A percentile compares a stretch with the other conserved stretches of the same genome.
Conservation (phyloP, 2,113 vertebrate genomes). For the Ellobius talpinus region DNA sequence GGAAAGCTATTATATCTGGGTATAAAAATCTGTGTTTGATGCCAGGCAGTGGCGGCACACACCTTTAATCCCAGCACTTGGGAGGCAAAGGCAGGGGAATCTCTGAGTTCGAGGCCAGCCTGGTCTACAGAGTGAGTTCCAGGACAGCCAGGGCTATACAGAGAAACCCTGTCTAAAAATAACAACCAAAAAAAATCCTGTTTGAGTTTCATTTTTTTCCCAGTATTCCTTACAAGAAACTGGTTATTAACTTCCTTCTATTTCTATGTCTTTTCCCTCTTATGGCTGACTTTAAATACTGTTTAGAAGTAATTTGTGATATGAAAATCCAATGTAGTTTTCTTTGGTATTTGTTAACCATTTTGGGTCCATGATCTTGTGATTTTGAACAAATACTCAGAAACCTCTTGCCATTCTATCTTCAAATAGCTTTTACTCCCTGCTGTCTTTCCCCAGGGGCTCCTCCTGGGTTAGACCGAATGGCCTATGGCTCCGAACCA, state of each 20-base stretch:
- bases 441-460: background rate
- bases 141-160: too few species aligned
- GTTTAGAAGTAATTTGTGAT: background rate
- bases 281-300: background rate
- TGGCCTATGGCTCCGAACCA: background rate
- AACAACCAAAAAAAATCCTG: background rate
- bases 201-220: background rate
- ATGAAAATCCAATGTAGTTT: background rate
- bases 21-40: background rate
- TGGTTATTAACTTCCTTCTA: background rate
- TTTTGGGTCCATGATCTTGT: background rate
- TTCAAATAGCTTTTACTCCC: background rate
- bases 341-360: background rate
- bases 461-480: background rate
- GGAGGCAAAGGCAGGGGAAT: too few species aligned
- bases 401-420: background rate
- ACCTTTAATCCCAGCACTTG: too few species aligned
- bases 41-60: too few species aligned
- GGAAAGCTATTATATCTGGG: background rate
- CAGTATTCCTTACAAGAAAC: background rate
- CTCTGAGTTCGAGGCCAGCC: background rate
- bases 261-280: too few species aligned
- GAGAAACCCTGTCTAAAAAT: too few species aligned
- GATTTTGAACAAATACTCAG: background rate
- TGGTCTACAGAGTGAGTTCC: too few species aligned